Percentiles rank a stretch among this genome's conserved stretches.
These are phyloP conservation scores for Aphaenogaster rudis DNA, from an alignment of 1,140 invertebrate species.

Conservation along the genomic window DNA sequence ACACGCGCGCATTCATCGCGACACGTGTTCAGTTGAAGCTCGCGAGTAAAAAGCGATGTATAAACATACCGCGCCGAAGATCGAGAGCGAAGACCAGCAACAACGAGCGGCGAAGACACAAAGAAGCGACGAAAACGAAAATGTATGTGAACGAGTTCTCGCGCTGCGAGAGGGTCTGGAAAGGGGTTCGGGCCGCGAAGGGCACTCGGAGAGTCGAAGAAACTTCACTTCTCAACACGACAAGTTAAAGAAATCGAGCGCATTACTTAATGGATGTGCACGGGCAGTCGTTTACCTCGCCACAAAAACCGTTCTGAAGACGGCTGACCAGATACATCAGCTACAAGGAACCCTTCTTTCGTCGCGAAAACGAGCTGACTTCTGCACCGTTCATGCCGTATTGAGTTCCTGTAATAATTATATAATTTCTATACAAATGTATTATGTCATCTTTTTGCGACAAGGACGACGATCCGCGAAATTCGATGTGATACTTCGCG, in stretches of 20 bases:
- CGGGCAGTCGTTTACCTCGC: slow-evolving; percentile 73
- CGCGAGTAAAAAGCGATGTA: slow-evolving; percentile 75
- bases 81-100: slow-evolving; percentile 36
- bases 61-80: background rate
- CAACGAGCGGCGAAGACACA: slow-evolving; percentile 23
- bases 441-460: background rate
- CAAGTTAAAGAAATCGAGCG: slow-evolving; percentile 81
- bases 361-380: background rate
- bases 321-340: background rate
- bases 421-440: slow-evolving; percentile 61
- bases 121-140: slow-evolving; percentile 61
- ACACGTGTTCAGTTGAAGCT: slow-evolving; percentile 66
- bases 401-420: slow-evolving; percentile 77
- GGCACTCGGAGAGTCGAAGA: slow-evolving; percentile 23
- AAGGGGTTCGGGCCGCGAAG: background rate
- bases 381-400: slow-evolving; percentile 24
- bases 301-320: slow-evolving; percentile 64
- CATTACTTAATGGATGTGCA: slow-evolving; percentile 83
- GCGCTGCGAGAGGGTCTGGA: background rate
- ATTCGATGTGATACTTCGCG: background rate
- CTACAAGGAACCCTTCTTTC: background rate
- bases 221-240: slow-evolving; percentile 72
- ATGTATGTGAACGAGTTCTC: slow-evolving; percentile 64
- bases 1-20: slow-evolving; percentile 62
- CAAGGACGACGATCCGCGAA: slow-evolving; percentile 13